Evolutionary conservation across 2,113 vertebrate species (phyloP).

Genomic region (Phainopepla nitens): DNA sequence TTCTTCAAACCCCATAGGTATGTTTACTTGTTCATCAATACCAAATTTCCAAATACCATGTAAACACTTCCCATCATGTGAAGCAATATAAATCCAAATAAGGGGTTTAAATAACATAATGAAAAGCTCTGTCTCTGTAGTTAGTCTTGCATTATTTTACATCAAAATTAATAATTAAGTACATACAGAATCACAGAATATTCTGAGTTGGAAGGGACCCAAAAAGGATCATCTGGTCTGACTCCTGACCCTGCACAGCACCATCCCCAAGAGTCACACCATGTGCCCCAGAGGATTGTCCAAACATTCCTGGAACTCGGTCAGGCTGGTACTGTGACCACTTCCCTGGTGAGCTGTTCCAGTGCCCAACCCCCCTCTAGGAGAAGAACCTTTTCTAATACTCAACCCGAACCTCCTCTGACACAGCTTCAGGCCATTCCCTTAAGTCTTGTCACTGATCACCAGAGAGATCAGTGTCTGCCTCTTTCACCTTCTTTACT

Average conservation of each 20-base stretch:
- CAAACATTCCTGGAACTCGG: not conserved
- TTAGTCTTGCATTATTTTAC: constrained; percentile 7
- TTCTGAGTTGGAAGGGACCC: not conserved
- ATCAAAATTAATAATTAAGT: not conserved
- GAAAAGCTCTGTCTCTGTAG: constrained; percentile 2
- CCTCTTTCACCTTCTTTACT: not conserved
- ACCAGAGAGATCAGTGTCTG: not conserved
- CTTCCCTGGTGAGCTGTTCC: not conserved
- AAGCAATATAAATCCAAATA: constrained; percentile 56
- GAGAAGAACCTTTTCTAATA: not conserved
- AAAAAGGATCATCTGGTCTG: not conserved
- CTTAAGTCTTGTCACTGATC: not conserved
- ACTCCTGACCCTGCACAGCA: not conserved
- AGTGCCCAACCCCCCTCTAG: too few species aligned
- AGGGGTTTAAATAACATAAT: not conserved
- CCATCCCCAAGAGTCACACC: not conserved
- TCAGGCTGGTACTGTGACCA: not conserved
- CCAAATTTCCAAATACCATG: not conserved
- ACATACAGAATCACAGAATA: not conserved
- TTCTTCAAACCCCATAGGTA: not conserved
- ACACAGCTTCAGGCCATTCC: not conserved
- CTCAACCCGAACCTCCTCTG: not conserved
- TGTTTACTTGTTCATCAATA: constrained; percentile 1
- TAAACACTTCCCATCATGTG: constrained; percentile 7
- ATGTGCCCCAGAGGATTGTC: not conserved